Base-by-base conservation (phyloP, 2,797 vertebrate species). In the Artibeus lituratus region DNA sequence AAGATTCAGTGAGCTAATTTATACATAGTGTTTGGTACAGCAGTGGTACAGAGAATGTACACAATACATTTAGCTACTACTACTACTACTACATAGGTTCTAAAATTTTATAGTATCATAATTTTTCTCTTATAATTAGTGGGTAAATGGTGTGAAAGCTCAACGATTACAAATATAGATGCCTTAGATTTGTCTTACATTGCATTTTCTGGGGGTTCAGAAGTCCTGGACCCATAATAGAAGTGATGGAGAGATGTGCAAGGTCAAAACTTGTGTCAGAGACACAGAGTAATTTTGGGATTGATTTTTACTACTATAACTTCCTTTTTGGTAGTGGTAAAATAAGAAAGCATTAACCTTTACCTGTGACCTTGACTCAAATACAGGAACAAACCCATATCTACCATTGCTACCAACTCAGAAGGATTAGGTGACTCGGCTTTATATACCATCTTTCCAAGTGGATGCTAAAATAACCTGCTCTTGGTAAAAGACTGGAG, bases 271-370 rank as follows among this genome's bases (percentile, higher is more conserved):
- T 51, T 62, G 22, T 69, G 53, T 70, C n/a, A 92, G 84, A 95
- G 89, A 95, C 10, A 94, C 26, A 72, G n/a, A 74, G 39, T 91
- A 53, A 44, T 84, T 89, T 69, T 29, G 70, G 65, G 39, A 92
- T 89, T 96, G 88, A 95, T 62, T 93, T 92, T 94, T 81, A 85
- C 82, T 87, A 84, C 85, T 85, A 73, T 49, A 94, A 87, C 18
- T 92, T 90, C 15, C 19, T 74, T 92, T 94, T 88, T 91, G 65
- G 70, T 83, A 91, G 53, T 24, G 7, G 35, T 22, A 91, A 95
- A 35, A 88, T 24, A 35, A 94, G 53, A 96, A 96, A 83, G 32
- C 62, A 95, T 94, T 96, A 92, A 90, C 55, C 15, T 82, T 42
- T 81, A 83, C 77, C 29, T n/a, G 14, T 94, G 59, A 90, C 74